These are phyloP conservation scores for Diadumene lineata DNA, from an alignment of 92 coral and sea anemone species.

Conservation along the genomic window DNA sequence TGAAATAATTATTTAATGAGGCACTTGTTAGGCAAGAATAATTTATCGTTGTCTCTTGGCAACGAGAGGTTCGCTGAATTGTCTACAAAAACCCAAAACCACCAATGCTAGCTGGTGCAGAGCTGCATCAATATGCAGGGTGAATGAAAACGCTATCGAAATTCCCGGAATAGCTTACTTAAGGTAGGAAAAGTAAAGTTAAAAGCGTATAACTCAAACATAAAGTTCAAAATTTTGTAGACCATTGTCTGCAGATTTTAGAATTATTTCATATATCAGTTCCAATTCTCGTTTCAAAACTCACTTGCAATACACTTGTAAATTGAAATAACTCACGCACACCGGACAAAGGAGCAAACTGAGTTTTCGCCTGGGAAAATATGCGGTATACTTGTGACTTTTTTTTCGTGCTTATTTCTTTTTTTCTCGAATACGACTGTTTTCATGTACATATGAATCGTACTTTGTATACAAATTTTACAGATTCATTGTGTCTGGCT, in stretches of 20 bases:
- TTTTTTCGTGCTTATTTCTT: not conserved
- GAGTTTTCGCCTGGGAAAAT: not conserved
- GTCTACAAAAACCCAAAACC: conserved; percentile 13
- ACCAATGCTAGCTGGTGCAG: not conserved
- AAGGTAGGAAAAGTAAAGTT: not conserved
- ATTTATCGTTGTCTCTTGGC: conserved; percentile 7
- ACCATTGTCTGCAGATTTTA: not conserved
- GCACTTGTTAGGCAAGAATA: not conserved
- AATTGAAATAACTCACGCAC: not conserved
- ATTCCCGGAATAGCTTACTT: not conserved
- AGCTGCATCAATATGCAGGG: not conserved
- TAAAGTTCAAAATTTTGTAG: too few species aligned
- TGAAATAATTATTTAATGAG: not conserved
- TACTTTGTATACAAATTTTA: not conserved
- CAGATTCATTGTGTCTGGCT: not conserved
- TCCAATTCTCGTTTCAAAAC: not conserved
- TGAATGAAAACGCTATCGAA: not conserved
- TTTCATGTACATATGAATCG: not conserved
- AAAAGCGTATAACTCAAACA: not conserved
- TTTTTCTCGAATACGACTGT: not conserved
- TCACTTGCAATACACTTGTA: not conserved
- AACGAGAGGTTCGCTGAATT: not conserved
- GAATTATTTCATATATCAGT: not conserved
- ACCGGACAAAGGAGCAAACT: not conserved
- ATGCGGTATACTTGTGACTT: not conserved